Base-by-base conservation (phyloP, 2,888 invertebrate genomes). In the Sabellastarte sp. region DNA sequence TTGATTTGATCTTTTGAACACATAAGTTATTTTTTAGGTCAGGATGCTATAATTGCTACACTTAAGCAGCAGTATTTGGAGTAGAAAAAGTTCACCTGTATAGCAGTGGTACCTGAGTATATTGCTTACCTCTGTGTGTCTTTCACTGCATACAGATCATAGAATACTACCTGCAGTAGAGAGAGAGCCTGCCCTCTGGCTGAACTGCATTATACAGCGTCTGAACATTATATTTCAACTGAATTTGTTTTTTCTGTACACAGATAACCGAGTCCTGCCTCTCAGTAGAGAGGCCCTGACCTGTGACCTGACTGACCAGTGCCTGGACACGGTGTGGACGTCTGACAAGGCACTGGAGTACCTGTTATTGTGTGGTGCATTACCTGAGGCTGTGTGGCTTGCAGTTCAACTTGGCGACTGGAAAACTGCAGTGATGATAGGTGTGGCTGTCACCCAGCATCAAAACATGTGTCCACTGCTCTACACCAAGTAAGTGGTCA, bases 381-480 rank as follows among this genome's bases (percentile, higher is more conserved):
- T 80, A 0, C 76, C 78, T 64, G 83, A 83, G 69, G 80, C 81
- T 4, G 74, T 74, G 28, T 82, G 81, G 81, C 79, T 82, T 64
- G 77, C 81, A 15, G 68, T 76, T 50, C 71, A 72, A 55, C 76
- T 83, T 74, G 82, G 82, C 1, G 82, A 83, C 73, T 82, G 82
- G 82, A 81, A 81, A 62, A 75, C 81, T 2, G 78, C 79, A 3
- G 78, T 78, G 59, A 67, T 77, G 31, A 64, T 81, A 33, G 74
- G 77, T 41, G 76, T 77, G 3, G 76, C 79, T 4, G 74, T 74
- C 64, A 58, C 60, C 4, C 66, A 75, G 32, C 79, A 80, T 63
- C 67, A 67, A 50, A 61, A 67, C 28, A 68, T 50, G 26, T 31
- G 31, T 1, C 28, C 62, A 50, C 29, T 58, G 24, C 30, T 58